phyloP scores from a whole-genome alignment of 2,888 invertebrate genomes.

The Petrolisthes cinctipes region DNA sequence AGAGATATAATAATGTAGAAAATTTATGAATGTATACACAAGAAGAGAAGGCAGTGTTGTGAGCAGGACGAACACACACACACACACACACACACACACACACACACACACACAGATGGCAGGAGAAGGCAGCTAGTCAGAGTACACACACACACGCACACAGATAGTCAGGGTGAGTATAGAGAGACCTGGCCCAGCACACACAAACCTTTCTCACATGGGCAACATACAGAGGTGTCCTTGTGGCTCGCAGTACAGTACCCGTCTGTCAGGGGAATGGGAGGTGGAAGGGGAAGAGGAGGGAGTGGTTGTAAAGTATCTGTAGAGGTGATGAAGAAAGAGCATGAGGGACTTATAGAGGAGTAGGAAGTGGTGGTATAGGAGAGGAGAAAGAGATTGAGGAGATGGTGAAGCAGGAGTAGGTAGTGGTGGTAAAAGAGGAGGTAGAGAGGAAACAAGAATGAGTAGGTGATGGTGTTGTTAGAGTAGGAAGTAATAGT shows the following conservation, averaged over 20 bases:
- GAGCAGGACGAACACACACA: neutral
- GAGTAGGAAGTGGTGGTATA: neutral
- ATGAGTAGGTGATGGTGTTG: neutral
- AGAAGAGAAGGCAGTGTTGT: neutral
- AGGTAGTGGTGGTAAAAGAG: neutral
- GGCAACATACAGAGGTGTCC: too few species aligned
- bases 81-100: slow-evolving; percentile 5
- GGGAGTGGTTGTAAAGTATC: neutral
- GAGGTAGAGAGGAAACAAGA: neutral
- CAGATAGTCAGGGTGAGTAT: too few species aligned
- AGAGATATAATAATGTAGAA: neutral
- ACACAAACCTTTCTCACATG: neutral
- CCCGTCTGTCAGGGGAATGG: neutral
- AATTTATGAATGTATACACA: neutral
- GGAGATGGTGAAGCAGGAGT: neutral
- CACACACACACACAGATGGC: neutral
- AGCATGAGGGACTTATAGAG: neutral
- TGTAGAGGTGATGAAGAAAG: neutral
- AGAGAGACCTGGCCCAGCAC: neutral
- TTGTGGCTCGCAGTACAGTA: too few species aligned
- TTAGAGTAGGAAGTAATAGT: neutral
- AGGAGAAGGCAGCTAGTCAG: too few species aligned
- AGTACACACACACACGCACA: neutral
- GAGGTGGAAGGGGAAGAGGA: neutral
- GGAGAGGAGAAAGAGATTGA: neutral